phyloP scores from a whole-genome alignment of 2,113 vertebrate species.

The Azemiops feae region DNA sequence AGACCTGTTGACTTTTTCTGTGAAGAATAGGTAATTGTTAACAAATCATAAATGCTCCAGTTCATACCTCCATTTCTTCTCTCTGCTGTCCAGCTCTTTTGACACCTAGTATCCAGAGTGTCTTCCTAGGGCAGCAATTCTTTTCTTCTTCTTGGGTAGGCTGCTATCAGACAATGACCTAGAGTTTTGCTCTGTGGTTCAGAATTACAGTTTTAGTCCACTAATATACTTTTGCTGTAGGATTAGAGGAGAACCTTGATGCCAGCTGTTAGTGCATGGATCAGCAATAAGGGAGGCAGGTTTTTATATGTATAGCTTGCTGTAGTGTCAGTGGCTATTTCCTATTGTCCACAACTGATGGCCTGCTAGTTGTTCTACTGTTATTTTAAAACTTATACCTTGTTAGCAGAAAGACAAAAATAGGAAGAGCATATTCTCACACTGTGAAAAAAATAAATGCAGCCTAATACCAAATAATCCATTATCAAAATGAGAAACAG shows the following conservation, averaged over 20 bases:
- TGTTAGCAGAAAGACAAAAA: neutral
- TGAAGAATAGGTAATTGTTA: neutral
- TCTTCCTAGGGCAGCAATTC: neutral
- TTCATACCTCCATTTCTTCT: neutral
- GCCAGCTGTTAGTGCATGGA: neutral
- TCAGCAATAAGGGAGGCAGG: neutral
- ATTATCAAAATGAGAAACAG: neutral
- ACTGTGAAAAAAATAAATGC: neutral
- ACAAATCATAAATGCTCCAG: neutral
- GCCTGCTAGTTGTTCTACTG: neutral
- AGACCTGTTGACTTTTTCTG: neutral
- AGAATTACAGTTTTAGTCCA: neutral
- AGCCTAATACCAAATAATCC: neutral
- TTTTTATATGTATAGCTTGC: neutral
- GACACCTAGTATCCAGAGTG: neutral
- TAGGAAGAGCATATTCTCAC: neutral
- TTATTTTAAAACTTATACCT: neutral
- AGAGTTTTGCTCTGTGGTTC: neutral
- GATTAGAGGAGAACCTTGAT: neutral
- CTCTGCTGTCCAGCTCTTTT: neutral
- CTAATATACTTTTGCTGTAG: neutral
- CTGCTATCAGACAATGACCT: neutral
- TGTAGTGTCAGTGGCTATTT: neutral
- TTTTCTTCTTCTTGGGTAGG: neutral
- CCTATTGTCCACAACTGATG: neutral